Percentiles rank a stretch among this genome's conserved stretches.
These are phyloP conservation scores for Mellivora capensis DNA, from an alignment of 2,113 vertebrate genomes.

Conservation along the genomic window DNA sequence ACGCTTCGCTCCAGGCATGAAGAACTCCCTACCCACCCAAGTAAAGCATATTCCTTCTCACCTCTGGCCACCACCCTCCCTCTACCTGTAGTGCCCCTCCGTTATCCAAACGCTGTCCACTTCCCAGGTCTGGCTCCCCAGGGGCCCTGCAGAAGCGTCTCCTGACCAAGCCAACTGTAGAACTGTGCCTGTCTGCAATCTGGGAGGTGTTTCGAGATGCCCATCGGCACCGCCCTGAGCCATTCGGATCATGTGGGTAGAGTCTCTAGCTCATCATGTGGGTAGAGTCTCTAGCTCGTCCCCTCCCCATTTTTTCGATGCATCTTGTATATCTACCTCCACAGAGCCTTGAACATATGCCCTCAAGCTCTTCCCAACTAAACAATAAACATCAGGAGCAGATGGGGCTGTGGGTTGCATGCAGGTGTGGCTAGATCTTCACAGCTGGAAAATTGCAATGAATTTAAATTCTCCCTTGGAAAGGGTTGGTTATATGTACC, in stretches of 20 bases:
- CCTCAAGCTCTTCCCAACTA: not conserved
- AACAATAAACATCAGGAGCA: not conserved
- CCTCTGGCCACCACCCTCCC: not conserved
- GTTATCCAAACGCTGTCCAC: not conserved
- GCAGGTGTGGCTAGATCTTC: not conserved
- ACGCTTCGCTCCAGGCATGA: not conserved
- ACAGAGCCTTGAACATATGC: not conserved
- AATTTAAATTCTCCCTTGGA: not conserved
- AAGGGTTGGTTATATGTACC: not conserved
- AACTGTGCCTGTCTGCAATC: not conserved
- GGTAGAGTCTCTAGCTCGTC: not conserved
- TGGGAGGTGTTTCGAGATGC: not conserved
- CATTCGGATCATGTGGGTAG: not conserved
- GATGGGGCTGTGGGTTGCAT: not conserved
- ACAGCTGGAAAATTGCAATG: not conserved
- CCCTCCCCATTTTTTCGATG: not conserved
- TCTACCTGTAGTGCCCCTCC: not conserved
- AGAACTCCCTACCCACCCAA: not conserved
- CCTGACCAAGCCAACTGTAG: not conserved
- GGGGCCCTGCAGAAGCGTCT: not conserved
- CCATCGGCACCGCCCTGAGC: not conserved
- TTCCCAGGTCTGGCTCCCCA: not conserved
- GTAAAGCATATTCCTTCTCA: not conserved
- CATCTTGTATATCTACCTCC: not conserved
- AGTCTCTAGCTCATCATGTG: not conserved